Conservation (phyloP, 2,888 invertebrate genomes). For the Barypeithes pellucidus region DNA sequence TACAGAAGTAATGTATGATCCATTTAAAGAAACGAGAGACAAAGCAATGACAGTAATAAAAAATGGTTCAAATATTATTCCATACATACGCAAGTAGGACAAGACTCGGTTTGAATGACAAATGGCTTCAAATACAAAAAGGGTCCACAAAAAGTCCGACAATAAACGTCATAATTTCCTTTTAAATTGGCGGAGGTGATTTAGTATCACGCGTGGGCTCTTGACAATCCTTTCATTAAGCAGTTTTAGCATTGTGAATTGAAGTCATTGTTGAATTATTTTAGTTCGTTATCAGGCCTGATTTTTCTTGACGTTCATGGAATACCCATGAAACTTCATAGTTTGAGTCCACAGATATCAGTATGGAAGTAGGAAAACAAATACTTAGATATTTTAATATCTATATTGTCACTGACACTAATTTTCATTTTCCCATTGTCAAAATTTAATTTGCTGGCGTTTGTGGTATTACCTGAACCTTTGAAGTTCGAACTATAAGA, state of each 20-base stretch:
- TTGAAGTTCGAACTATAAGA: too few species aligned
- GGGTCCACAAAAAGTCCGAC: constrained; percentile 24
- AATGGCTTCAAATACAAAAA: constrained; percentile 38
- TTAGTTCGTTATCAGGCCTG: neutral
- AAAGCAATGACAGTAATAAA: constrained; percentile 35
- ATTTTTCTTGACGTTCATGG: too few species aligned
- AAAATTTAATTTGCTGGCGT: too few species aligned
- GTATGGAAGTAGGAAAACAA: too few species aligned
- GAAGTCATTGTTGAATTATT: neutral
- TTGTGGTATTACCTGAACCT: too few species aligned
- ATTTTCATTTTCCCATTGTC: too few species aligned
- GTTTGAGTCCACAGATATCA: too few species aligned
- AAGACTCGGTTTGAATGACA: constrained; percentile 35
- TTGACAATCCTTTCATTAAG: constrained; percentile 11
- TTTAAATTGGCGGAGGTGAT: constrained; percentile 40
- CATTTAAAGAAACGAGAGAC: constrained; percentile 34
- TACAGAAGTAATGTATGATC: constrained; percentile 6
- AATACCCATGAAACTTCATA: too few species aligned
- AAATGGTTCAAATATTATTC: constrained; percentile 35
- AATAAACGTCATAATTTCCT: constrained; percentile 40
- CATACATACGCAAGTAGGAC: constrained; percentile 47
- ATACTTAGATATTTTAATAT: too few species aligned
- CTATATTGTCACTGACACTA: too few species aligned
- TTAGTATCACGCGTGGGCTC: constrained; percentile 26
- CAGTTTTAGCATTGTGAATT: constrained; percentile 10